Percentiles rank a stretch among this genome's conserved stretches.
phyloP scores from a whole-genome alignment of 2,113 vertebrate genomes.

The Ammodytes dubius region DNA sequence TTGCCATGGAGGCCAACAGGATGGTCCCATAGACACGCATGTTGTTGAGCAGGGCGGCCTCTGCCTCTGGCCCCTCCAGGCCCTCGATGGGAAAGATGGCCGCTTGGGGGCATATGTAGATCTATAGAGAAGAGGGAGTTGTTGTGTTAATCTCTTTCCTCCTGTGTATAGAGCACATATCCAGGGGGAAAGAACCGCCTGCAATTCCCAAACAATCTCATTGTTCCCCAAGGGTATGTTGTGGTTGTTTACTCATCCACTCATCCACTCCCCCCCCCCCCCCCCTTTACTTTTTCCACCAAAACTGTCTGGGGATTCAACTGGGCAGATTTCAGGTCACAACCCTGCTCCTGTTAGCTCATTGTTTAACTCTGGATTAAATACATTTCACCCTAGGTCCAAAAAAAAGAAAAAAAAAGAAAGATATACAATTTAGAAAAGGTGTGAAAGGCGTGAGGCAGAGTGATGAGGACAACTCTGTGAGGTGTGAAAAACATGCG shows the following conservation, averaged over 20 bases:
- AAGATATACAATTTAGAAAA: slow-evolving; percentile 34
- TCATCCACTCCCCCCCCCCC: slow-evolving; percentile 31
- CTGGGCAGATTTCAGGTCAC: slow-evolving; percentile 50
- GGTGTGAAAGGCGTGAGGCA: slow-evolving; percentile 46
- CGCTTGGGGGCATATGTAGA: slow-evolving; percentile 93
- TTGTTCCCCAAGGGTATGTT: slow-evolving; percentile 41
- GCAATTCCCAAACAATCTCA: slow-evolving; percentile 18
- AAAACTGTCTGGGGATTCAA: slow-evolving; percentile 48
- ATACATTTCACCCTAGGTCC: slow-evolving; percentile 32
- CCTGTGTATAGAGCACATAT: neutral
- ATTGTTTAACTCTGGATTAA: slow-evolving; percentile 43
- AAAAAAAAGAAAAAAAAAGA: neutral
- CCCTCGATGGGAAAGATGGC: slow-evolving; percentile 97
- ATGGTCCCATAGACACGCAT: slow-evolving; percentile 98
- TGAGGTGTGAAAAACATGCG: slow-evolving; percentile 53
- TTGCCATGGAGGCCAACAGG: slow-evolving; percentile 95
- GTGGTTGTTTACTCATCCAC: slow-evolving; percentile 49
- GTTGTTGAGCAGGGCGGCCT: slow-evolving; percentile 95
- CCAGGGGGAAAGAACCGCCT: slow-evolving; percentile 9
- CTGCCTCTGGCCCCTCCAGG: slow-evolving; percentile 89
- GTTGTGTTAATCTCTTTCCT: neutral
- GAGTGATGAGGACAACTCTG: slow-evolving; percentile 46
- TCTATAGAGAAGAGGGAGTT: slow-evolving; percentile 79
- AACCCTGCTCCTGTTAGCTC: slow-evolving; percentile 35
- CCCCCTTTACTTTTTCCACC: slow-evolving; percentile 23